Percentiles rank a stretch among this genome's conserved stretches.
Evolutionary conservation across 53 echinoderm and acorn worm genomes (phyloP).

Genomic region (Astropecten irregularis): DNA sequence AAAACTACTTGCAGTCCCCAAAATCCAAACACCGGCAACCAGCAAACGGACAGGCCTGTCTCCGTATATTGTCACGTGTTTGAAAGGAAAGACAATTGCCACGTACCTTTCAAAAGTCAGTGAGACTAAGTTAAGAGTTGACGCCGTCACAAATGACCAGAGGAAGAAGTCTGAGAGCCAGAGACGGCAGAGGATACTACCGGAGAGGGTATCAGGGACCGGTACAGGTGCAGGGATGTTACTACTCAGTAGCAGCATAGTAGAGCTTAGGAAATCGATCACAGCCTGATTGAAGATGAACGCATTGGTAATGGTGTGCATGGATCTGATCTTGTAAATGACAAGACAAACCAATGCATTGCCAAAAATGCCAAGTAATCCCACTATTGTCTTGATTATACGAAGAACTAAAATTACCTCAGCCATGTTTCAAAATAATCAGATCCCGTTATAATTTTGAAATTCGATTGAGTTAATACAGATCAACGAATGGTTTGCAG

Average conservation of each 20-base stretch:
- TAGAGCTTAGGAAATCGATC: constrained; percentile 75
- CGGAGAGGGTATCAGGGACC: neutral
- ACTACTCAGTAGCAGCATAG: constrained; percentile 55
- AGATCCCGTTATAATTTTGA: too few relatives aligned
- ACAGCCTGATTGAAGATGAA: too few relatives aligned
- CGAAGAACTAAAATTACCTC: constrained; percentile 43
- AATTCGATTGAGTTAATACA: too few relatives aligned
- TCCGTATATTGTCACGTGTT: constrained; percentile 66
- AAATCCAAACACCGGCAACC: constrained; percentile 67
- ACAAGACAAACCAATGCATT: constrained; percentile 79
- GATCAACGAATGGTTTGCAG: too few relatives aligned
- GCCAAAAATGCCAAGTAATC: constrained; percentile 60
- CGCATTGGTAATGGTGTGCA: constrained; percentile 76
- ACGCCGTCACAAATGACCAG: constrained; percentile 76
- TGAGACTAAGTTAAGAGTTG: constrained; percentile 83
- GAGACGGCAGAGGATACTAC: constrained; percentile 76
- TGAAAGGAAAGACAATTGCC: constrained; percentile 83
- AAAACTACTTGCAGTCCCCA: constrained; percentile 65
- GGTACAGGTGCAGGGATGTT: constrained; percentile 29
- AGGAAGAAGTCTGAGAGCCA: constrained; percentile 86
- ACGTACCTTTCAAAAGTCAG: constrained; percentile 86
- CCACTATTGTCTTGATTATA: constrained; percentile 53
- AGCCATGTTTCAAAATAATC: too few relatives aligned
- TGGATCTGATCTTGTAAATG: constrained; percentile 54
- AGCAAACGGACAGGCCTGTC: constrained; percentile 34